Conservation (phyloP, 2,888 invertebrate genomes). For the Trichogramma evanescens region DNA sequence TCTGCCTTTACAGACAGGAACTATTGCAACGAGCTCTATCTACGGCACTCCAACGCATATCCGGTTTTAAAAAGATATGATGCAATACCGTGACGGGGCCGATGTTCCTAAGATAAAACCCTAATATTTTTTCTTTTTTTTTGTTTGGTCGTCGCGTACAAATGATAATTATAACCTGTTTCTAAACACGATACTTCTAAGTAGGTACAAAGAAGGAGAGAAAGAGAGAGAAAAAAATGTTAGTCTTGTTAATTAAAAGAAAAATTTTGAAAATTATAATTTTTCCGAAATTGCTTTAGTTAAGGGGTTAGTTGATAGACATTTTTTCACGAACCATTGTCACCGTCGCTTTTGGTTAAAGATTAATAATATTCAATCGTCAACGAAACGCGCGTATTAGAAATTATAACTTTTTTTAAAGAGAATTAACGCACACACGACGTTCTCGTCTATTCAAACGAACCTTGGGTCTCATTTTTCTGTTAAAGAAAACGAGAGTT, state of each 20-base stretch:
- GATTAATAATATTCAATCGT: neutral
- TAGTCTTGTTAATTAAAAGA: neutral
- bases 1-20: neutral
- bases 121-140: neutral
- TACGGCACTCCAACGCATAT: too few species aligned
- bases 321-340: conserved; percentile 29
- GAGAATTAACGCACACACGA: neutral
- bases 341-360: conserved; percentile 18
- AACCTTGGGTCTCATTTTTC: conserved; percentile 4
- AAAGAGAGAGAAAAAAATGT: neutral
- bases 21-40: too few species aligned
- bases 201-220: neutral
- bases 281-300: too few species aligned
- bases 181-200: neutral
- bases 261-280: neutral
- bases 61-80: too few species aligned
- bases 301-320: neutral
- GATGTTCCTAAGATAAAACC: too few species aligned
- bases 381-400: too few species aligned
- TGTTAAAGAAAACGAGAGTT: conserved; percentile 4
- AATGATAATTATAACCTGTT: neutral
- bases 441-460: conserved; percentile 6
- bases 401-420: neutral
- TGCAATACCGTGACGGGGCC: too few species aligned
- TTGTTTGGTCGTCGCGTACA: neutral